Evolutionary conservation across 2,113 vertebrate species (phyloP), one percentile per base, ranked within the genome.

Genomic region (Python bivittatus): DNA sequence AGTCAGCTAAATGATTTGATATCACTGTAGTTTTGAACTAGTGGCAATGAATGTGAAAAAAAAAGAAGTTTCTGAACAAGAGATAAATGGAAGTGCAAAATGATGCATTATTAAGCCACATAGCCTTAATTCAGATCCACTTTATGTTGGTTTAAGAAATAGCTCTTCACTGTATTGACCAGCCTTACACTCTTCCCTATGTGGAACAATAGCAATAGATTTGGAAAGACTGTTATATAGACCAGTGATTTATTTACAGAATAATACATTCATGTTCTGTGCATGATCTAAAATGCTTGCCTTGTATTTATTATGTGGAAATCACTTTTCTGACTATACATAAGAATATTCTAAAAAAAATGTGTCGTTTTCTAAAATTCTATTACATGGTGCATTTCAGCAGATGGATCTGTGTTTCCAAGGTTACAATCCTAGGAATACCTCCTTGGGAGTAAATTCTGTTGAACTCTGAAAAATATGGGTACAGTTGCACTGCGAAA

Each of bases 191-290:
- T 23, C 88, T 68, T 33, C 5, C 86, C 6, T 48, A 0, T 54
- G 23, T 12, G 1, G 84, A 91, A 52, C 61, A 92, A 83, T 83
- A n/a, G 15, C 53, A 91, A 29, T 5, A 0, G 29, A 8, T 52
- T 23, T 92, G 90, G 72, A 88, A 44, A 93, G 56, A 27, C 83
- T 52, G 5, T 42, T 92, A 48, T 86, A 52, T 17, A 17, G 25
- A 64, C 6, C n/a, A 68, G 17, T 68, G 60, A 91, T 25, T n/a
- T 38, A 94, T 93, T 92, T 94, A 58, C 29, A 88, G 89, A 84
- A n/a, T 83, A 88, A 90, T 22, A 90, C 85, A 92, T 93, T 83
- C 58, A 15, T 9, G 15, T 60, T 90, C n/a, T n/a, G 58, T 84
- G 95, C 90, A 48, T 1, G 10, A 79, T 72, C 53, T 20, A 88